Evolutionary conservation across 2,797 vertebrate species (phyloP).

Genomic region (Vireo griseus): DNA sequence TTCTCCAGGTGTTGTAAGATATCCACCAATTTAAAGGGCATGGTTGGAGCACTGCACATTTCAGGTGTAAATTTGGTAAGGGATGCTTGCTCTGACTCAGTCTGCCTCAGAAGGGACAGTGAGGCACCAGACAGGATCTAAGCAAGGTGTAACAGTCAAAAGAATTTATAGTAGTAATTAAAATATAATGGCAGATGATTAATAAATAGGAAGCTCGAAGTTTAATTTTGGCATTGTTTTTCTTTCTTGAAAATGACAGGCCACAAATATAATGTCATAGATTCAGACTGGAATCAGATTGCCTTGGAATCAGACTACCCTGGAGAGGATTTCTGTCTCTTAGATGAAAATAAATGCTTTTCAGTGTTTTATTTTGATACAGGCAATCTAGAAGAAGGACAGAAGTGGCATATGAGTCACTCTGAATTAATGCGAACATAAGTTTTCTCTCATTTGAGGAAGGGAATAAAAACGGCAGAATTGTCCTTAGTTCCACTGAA

Average conservation of each 20-base stretch:
- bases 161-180: background rate
- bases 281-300: background rate
- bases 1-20: background rate
- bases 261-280: background rate
- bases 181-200: background rate
- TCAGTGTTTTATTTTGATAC: background rate
- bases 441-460: background rate
- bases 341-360: background rate
- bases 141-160: background rate
- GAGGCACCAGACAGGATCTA: background rate
- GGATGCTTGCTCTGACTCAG: background rate
- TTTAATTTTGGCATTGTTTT: background rate
- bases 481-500: background rate
- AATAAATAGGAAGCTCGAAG: background rate
- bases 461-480: background rate
- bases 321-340: background rate
- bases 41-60: background rate
- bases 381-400: background rate
- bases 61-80: background rate
- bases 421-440: background rate
- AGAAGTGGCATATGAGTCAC: background rate
- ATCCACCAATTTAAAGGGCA: background rate
- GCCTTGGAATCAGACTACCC: background rate
- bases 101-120: background rate
- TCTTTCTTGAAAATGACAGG: background rate